Percentiles rank a stretch among this genome's conserved stretches.
Evolutionary conservation across 2,888 invertebrate species (phyloP).

Genomic region (Lepetodrilus schrolli): DNA sequence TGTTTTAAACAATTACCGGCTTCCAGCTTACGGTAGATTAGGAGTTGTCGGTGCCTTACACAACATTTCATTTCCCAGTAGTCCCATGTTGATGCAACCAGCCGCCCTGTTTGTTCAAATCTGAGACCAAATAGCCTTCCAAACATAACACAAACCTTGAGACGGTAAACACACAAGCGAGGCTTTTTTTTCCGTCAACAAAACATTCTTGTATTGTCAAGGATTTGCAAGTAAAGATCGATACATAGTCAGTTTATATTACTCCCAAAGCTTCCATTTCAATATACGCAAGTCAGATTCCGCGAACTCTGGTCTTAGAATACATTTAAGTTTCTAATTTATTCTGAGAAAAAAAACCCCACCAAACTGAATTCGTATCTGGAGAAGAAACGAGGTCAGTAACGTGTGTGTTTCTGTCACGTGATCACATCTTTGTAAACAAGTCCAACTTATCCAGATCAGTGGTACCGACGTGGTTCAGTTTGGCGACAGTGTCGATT

Average conservation of each 20-base stretch:
- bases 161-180: neutral
- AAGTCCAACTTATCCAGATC: neutral
- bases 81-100: neutral
- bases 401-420: constrained; percentile 4
- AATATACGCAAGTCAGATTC: too few relatives aligned
- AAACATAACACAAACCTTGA: neutral
- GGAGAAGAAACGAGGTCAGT: neutral
- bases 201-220: neutral
- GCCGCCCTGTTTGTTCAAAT: neutral
- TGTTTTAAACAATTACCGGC: too few relatives aligned
- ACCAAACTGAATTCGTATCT: neutral
- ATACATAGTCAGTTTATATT: too few relatives aligned
- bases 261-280: neutral
- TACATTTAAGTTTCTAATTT: neutral
- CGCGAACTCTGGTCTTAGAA: neutral
- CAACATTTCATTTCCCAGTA: too few relatives aligned
- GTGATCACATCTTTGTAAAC: constrained; percentile 20
- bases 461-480: neutral
- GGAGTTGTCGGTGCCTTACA: too few relatives aligned
- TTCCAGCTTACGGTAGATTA: too few relatives aligned
- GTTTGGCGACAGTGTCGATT: neutral
- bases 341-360: too few relatives aligned
- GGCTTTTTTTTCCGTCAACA: neutral
- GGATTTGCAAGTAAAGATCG: too few relatives aligned
- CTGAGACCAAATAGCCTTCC: neutral